phyloP scores from a whole-genome alignment of 2,113 vertebrate species.

The Climacteris rufus region DNA sequence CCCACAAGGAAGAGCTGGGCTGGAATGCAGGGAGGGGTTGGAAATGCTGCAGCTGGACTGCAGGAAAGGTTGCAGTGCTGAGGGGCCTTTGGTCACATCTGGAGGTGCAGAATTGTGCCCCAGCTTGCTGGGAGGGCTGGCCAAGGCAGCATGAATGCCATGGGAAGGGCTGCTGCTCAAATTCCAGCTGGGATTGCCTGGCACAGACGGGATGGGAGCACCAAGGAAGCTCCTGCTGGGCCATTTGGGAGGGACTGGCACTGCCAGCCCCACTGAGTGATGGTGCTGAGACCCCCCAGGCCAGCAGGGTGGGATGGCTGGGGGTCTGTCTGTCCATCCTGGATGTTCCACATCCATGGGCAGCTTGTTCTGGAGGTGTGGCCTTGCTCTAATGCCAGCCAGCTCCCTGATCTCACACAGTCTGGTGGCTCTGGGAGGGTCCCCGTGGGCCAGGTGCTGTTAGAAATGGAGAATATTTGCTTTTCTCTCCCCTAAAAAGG shows the following conservation, averaged over 20 bases:
- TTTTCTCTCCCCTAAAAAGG: background rate
- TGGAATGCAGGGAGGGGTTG: background rate
- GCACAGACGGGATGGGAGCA: fast-evolving
- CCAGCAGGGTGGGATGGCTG: fast-evolving
- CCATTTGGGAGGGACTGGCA: fast-evolving
- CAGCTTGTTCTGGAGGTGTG: background rate
- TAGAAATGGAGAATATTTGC: background rate
- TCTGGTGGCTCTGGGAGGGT: background rate
- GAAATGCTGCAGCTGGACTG: background rate
- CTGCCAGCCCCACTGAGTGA: background rate
- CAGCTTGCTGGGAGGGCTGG: background rate
- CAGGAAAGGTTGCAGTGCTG: background rate
- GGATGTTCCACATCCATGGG: fast-evolving
- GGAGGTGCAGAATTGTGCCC: background rate
- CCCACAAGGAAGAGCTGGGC: background rate
- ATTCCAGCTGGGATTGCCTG: background rate
- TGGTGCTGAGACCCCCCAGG: background rate
- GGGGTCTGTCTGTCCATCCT: background rate
- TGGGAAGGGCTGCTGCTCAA: background rate
- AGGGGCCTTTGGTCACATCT: background rate
- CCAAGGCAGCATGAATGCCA: fast-evolving
- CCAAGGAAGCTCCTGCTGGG: background rate
- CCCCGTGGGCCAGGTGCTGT: background rate
- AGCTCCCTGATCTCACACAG: fast-evolving
- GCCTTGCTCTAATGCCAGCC: background rate